These are phyloP conservation scores for Saimiri boliviensis DNA, from an alignment of 2,113 vertebrate genomes.

Conservation along the genomic window DNA sequence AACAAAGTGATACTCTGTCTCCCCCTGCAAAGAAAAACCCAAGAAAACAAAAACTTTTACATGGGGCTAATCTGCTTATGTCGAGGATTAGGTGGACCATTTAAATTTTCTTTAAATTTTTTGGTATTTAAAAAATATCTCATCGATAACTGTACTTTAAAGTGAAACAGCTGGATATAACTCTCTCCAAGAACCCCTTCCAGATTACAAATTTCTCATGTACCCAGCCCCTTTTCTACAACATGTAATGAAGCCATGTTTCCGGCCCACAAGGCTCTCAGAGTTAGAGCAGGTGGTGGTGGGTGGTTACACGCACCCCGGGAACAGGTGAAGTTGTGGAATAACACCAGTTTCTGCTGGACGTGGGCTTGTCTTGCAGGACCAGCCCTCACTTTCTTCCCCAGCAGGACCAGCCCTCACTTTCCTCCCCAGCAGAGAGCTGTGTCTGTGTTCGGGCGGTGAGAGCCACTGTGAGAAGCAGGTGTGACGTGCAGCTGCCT, in stretches of 20 bases:
- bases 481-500: not conserved
- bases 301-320: fast-evolving
- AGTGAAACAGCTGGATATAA: not conserved
- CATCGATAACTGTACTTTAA: not conserved
- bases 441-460: not conserved
- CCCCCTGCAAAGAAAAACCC: too few species aligned
- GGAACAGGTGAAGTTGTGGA: fast-evolving
- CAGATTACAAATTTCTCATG: not conserved
- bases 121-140: not conserved
- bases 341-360: not conserved
- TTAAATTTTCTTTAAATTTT: not conserved
- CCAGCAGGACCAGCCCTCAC: not conserved
- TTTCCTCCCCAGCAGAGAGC: not conserved
- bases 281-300: not conserved
- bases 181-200: not conserved
- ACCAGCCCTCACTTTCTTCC: not conserved
- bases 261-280: not conserved
- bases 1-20: too few species aligned
- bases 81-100: not conserved
- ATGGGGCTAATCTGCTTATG: not conserved
- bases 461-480: not conserved
- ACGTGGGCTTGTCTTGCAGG: not conserved
- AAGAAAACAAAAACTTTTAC: not conserved
- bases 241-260: not conserved
- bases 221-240: not conserved